Conservation (phyloP, 2,888 invertebrate genomes). For the Nymphalis urticae region DNA sequence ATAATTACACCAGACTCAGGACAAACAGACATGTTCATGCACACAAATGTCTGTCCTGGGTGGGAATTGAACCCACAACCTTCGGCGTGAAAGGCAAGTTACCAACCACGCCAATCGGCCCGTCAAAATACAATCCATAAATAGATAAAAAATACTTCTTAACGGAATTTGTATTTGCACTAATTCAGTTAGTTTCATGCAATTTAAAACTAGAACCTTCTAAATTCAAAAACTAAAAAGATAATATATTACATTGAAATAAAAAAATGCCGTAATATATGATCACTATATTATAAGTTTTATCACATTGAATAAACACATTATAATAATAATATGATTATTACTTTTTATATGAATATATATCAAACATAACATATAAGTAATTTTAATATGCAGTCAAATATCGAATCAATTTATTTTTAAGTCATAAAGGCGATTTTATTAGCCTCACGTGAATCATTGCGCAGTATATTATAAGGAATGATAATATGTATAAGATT, state of each 20-base stretch:
- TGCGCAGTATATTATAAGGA: constrained; percentile 47
- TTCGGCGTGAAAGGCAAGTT: too few species aligned
- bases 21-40: too few species aligned
- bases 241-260: not conserved
- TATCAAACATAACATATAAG: constrained; percentile 7
- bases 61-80: too few species aligned
- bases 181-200: too few species aligned
- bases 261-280: not conserved
- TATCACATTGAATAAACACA: constrained; percentile 6
- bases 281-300: not conserved
- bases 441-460: constrained; percentile 66
- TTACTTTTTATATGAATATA: not conserved
- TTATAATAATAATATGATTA: constrained; percentile 2
- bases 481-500: constrained; percentile 63
- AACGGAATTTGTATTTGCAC: too few species aligned
- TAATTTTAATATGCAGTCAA: constrained; percentile 74
- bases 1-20: too few species aligned
- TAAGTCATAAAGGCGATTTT: constrained; percentile 65
- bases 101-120: too few species aligned
- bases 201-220: too few species aligned
- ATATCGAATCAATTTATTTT: constrained; percentile 76
- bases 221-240: too few species aligned
- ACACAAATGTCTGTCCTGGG: too few species aligned
- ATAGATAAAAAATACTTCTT: too few species aligned
- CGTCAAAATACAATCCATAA: too few species aligned